Percentiles rank a stretch among this genome's conserved stretches.
These are phyloP conservation scores for Platycnemis pennipes DNA, from an alignment of 2,888 invertebrate genomes.

Conservation along the genomic window DNA sequence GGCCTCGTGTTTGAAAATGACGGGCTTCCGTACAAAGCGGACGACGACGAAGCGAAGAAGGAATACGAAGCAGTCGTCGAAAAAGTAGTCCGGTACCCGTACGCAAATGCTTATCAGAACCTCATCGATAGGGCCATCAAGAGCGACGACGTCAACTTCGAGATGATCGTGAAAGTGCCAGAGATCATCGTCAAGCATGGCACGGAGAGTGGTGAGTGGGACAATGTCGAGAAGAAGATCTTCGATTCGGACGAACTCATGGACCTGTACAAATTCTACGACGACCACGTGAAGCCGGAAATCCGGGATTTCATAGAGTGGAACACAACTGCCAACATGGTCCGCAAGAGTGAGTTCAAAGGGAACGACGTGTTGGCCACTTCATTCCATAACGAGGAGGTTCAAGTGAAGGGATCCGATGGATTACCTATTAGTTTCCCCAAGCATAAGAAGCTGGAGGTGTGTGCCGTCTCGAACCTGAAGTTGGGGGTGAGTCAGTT, in stretches of 20 bases:
- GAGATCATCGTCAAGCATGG: not conserved
- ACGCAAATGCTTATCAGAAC: not conserved
- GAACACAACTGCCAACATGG: not conserved
- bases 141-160: not conserved
- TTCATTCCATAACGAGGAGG: not conserved
- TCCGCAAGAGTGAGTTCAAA: not conserved
- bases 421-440: too few relatives aligned
- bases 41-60: too few relatives aligned
- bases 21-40: not conserved
- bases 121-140: not conserved
- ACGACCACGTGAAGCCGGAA: not conserved
- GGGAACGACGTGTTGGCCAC: not conserved
- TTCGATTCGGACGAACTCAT: not conserved
- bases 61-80: not conserved
- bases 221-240: not conserved
- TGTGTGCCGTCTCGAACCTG: not conserved
- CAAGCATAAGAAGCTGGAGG: not conserved
- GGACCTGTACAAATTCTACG: not conserved
- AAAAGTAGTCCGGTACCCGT: not conserved
- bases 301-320: not conserved
- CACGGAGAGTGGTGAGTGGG: not conserved
- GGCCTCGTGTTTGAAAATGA: not conserved
- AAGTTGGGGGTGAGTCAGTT: not conserved
- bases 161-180: not conserved
- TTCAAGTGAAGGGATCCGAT: not conserved